Conservation (phyloP, 2,797 vertebrate species). For the Cyprinodon diabolis region DNA sequence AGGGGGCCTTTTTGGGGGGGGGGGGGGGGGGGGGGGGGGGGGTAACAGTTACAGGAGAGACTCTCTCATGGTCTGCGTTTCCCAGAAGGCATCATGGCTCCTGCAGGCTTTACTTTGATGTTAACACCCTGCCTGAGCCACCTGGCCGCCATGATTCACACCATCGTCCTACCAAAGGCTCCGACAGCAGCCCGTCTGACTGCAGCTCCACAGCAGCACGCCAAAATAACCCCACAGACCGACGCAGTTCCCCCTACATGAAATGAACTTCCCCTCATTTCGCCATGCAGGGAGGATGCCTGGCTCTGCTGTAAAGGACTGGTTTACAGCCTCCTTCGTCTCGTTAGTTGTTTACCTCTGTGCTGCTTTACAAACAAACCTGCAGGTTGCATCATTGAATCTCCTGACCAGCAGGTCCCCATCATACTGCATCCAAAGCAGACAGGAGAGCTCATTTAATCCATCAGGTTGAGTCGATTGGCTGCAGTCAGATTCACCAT, state of each 20-base stretch:
- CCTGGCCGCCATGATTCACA: slow-evolving; percentile 4
- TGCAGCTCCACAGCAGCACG: neutral
- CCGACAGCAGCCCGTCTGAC: neutral
- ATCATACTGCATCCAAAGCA: neutral
- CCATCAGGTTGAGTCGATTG: no score
- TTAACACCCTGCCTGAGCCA: neutral
- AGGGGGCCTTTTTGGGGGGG: neutral
- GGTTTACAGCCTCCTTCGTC: neutral
- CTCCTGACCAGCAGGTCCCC: neutral
- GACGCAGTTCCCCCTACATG: neutral
- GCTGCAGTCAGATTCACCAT: neutral
- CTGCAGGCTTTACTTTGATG: neutral
- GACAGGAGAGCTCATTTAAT: no score
- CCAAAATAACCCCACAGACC: neutral
- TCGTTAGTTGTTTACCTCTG: neutral
- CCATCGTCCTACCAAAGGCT: neutral
- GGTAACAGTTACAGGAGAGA: slow-evolving; percentile 1
- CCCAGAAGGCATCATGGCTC: neutral
- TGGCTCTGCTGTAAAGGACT: neutral
- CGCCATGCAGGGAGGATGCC: neutral
- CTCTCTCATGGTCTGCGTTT: neutral
- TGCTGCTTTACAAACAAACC: neutral
- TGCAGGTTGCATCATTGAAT: no score
- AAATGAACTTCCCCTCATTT: neutral
- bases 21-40: neutral